phyloP scores from a whole-genome alignment of 2,888 invertebrate genomes.

The Isotomurus palustris region DNA sequence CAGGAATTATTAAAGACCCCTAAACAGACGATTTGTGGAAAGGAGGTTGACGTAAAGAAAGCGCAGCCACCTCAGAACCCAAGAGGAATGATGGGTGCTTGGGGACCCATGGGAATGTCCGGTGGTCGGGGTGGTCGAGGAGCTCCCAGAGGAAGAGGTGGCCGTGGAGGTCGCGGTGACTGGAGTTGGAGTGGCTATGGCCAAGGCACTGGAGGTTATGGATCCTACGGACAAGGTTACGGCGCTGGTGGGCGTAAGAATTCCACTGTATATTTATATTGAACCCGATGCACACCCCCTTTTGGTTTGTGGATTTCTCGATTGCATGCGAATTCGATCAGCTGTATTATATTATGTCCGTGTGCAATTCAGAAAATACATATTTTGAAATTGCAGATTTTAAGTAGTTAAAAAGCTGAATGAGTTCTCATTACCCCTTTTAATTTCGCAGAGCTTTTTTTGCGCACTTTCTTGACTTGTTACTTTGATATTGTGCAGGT shows the following conservation, averaged over 20 bases:
- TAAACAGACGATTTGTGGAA: constrained; percentile 87
- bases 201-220: constrained; percentile 36
- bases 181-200: constrained; percentile 45
- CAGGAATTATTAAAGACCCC: constrained; percentile 85
- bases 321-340: no score
- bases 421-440: neutral
- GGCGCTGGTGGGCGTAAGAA: constrained; percentile 26
- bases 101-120: constrained; percentile 40
- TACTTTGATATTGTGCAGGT: constrained; percentile 29
- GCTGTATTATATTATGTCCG: no score
- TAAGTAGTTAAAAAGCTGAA: neutral
- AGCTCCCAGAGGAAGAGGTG: constrained; percentile 46
- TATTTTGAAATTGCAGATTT: no score
- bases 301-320: no score
- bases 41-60: constrained; percentile 58
- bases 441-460: constrained; percentile 2
- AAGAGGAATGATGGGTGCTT: constrained; percentile 42
- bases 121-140: constrained; percentile 41
- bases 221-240: constrained; percentile 42
- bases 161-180: constrained; percentile 39
- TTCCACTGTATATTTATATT: no score
- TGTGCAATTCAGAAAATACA: no score
- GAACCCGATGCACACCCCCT: no score
- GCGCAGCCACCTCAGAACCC: constrained; percentile 46
- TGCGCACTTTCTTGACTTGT: neutral